Evolutionary conservation across 37 sponge, comb jelly and placozoan species (phyloP).

Genomic region (Bolinopsis microptera): DNA sequence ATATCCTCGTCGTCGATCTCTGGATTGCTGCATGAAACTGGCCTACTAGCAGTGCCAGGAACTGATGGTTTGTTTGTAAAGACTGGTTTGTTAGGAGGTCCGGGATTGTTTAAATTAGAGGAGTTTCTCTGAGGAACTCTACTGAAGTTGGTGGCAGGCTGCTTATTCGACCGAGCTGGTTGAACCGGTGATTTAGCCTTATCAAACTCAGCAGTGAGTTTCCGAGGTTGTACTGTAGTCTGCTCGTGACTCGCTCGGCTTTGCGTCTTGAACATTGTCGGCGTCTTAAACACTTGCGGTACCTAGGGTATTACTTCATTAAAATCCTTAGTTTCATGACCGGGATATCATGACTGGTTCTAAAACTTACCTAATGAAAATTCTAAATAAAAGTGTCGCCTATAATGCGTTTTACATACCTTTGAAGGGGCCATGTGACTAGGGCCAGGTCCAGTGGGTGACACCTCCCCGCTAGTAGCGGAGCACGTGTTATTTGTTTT

Average conservation of each 20-base stretch:
- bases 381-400: no score
- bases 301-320: no score
- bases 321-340: no score
- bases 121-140: not conserved
- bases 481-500: not conserved
- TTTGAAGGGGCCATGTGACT: no score
- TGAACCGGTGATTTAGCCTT: not conserved
- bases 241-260: not conserved
- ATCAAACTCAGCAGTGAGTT: conserved; percentile 16
- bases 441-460: not conserved
- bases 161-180: not conserved
- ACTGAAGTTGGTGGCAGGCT: not conserved
- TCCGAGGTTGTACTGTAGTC: not conserved
- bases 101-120: no score
- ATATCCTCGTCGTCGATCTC: not conserved
- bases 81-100: not conserved
- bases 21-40: no score
- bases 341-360: no score
- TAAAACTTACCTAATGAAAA: no score
- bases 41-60: no score
- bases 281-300: not conserved
- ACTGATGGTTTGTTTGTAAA: no score
- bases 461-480: not conserved
- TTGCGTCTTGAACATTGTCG: not conserved
- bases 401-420: no score